Evolutionary conservation across 92 coral and sea anemone species (phyloP), one percentile per base, ranked within the genome.

Genomic region (Montipora capitata): DNA sequence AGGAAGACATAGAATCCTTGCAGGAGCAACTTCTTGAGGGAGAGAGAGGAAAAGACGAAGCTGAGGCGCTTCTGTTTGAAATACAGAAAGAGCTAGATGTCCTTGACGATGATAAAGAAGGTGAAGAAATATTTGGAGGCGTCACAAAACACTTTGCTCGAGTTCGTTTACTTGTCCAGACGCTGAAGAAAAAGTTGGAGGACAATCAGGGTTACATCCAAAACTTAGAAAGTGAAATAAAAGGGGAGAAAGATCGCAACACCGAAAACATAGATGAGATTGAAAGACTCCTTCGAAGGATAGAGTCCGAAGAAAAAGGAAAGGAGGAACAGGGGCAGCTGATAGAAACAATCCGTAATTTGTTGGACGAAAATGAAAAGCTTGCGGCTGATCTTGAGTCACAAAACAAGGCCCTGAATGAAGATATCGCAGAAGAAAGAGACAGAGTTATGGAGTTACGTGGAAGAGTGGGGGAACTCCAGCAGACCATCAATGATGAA

Each of bases 321-420:
- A 95, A 91, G 69, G 77, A 57, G n/a, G 94, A 91, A 12, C 94
- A 91, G 59, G 95, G 92, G 20, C 82, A 80, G 51, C 68, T 94
- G 20, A 91, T 93, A 27, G 94, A 88, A 41, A 89, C 88, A 14
- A 78, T 88, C 63, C 87, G 93, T 45, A 75, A 82, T 8, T 88
- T 95, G 61, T 77, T 95, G 51, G 98, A 94, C 77, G 98, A 92
- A 69, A 96, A 91, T 80, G 95, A 94, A 90, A 88, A 96, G 80
- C 89, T 92, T 56, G 97, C 85, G 7, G 89, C 91, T 42, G 87
- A 94, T 40, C 93, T 92, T 58, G 92, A 96, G 81, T 79, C 90
- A 13, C 97, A 81, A 79, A 91, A 96, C 81, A 85, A 85, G 54
- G 58, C 88, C 49, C 78, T 96, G 80, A 87, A 84, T 40, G 90